Base-by-base conservation (phyloP, 2,888 invertebrate genomes). In the Mesorhabditis sp. region DNA sequence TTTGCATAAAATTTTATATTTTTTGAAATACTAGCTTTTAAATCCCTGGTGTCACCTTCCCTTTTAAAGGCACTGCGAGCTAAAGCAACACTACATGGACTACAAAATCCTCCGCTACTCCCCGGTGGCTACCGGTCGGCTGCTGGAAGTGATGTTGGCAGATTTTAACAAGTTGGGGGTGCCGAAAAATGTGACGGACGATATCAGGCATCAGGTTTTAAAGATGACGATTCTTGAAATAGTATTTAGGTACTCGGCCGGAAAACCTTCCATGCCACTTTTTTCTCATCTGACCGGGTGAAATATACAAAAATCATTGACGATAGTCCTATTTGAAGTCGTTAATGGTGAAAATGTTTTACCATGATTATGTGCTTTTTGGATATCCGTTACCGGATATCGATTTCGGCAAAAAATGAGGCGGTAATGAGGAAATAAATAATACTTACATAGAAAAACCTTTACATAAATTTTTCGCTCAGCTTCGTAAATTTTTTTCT, bases 61-160 rank as follows among this genome's bases (percentile, higher is more conserved):
- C 28, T 28, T 28, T 28, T 28, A 28, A 13, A 50, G 58, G 58
- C 58, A 50, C n/a, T 50, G 58, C 2, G 58, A 50, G n/a, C n/a
- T 50, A 50, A 50, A n/a, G n/a, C 10, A 10, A 13, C 58, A 50
- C n/a, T 50, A 50, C n/a, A 13, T 50, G 58, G 58, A 50, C n/a
- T 50, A 50, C 58, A 50, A 50, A 50, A 50, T 50, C n/a, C 58
- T 50, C n/a, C 58, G n/a, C 7, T 50, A 50, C 58, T 50, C 58
- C 10, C 58, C 58, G n/a, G 58, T n/a, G n/a, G n/a, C 7, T 13
- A 50, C 58, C n/a, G 58, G n/a, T 13, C 10, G n/a, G n/a, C 58
- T 50, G 7, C n/a, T 50, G 58, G 58, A 50, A n/a, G 58, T 13
- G n/a, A 13, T 50, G n/a, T 50, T 50, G n/a, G n/a, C 58, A 50